These are phyloP conservation scores for Stichopus chloronotus DNA, from an alignment of 35 echinoderm and acorn worm genomes.

Conservation along the genomic window DNA sequence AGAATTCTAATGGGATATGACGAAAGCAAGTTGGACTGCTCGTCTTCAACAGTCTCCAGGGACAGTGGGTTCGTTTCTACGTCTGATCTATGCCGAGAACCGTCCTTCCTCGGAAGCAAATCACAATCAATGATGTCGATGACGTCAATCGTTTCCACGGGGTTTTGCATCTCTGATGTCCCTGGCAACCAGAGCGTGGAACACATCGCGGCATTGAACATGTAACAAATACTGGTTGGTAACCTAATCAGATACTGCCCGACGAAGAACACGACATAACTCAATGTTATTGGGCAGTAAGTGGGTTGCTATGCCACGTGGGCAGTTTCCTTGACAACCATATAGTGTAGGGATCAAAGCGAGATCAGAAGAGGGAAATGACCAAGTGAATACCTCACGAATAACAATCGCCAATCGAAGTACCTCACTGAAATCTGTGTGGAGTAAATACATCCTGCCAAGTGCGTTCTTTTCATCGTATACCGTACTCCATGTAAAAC, in stretches of 20 bases:
- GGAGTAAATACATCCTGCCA: too few relatives aligned
- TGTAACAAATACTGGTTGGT: neutral
- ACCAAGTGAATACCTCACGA: too few relatives aligned
- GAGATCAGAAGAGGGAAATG: too few relatives aligned
- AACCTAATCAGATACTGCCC: neutral
- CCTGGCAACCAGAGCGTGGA: conserved; percentile 86
- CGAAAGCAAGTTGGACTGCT: conserved; percentile 50
- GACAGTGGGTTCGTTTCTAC: conserved; percentile 81
- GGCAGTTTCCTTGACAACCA: neutral
- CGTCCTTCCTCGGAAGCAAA: conserved; percentile 61
- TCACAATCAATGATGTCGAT: conserved; percentile 81
- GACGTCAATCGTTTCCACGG: conserved; percentile 73
- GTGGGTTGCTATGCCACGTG: neutral
- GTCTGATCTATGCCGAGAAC: conserved; percentile 26
- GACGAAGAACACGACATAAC: neutral
- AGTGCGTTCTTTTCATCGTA: too few relatives aligned
- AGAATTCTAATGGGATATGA: conserved; percentile 61
- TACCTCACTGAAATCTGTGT: too few relatives aligned
- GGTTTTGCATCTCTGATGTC: conserved; percentile 77
- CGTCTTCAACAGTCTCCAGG: conserved; percentile 66
- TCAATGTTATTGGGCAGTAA: neutral
- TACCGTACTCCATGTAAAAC: too few relatives aligned
- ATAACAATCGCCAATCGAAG: too few relatives aligned
- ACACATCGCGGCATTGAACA: conserved; percentile 61
- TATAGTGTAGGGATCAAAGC: too few relatives aligned